A percentile compares a stretch with the other conserved stretches of the same genome.
These are phyloP conservation scores for Bagarius yarrelli DNA, from an alignment of 2,113 vertebrate genomes.

Conservation along the genomic window DNA sequence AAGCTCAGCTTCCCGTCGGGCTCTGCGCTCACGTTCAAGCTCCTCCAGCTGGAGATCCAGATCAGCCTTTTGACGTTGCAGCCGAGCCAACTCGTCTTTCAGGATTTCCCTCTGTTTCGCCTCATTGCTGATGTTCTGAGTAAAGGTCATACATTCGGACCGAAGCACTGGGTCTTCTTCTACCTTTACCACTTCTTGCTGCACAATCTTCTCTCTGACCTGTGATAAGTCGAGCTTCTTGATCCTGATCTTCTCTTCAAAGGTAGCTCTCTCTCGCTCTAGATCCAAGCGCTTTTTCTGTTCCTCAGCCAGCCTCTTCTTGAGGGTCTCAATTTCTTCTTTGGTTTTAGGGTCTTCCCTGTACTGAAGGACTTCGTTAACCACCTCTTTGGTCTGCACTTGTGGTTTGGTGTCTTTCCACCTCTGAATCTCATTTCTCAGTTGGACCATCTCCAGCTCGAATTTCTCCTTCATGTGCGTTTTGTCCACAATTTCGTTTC, in stretches of 20 bases:
- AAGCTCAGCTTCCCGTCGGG: constrained; percentile 84
- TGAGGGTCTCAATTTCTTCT: constrained; percentile 84
- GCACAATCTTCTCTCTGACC: constrained; percentile 85
- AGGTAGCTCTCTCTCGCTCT: constrained; percentile 74
- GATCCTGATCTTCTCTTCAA: constrained; percentile 82
- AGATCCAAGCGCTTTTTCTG: constrained; percentile 88
- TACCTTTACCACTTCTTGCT: constrained; percentile 88
- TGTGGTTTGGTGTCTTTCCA: constrained; percentile 89
- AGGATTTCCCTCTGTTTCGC: constrained; percentile 82
- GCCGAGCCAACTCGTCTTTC: constrained; percentile 77
- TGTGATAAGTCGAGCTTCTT: constrained; percentile 87
- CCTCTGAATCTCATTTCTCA: constrained; percentile 87
- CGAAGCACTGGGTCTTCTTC: constrained; percentile 83
- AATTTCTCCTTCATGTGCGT: constrained; percentile 84
- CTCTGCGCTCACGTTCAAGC: constrained; percentile 84
- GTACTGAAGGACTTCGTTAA: constrained; percentile 91
- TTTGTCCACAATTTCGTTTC: constrained; percentile 92
- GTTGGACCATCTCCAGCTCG: constrained; percentile 88
- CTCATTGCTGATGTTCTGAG: constrained; percentile 81
- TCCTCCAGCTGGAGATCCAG: constrained; percentile 90
- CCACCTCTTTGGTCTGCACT: constrained; percentile 88
- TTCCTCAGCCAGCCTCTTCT: constrained; percentile 82
- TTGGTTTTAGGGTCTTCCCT: constrained; percentile 90
- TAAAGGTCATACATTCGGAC: constrained; percentile 80
- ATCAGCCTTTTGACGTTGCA: constrained; percentile 80